These are phyloP conservation scores for Mus spretus DNA, from an alignment of 2,797 vertebrate species.

Conservation along the genomic window DNA sequence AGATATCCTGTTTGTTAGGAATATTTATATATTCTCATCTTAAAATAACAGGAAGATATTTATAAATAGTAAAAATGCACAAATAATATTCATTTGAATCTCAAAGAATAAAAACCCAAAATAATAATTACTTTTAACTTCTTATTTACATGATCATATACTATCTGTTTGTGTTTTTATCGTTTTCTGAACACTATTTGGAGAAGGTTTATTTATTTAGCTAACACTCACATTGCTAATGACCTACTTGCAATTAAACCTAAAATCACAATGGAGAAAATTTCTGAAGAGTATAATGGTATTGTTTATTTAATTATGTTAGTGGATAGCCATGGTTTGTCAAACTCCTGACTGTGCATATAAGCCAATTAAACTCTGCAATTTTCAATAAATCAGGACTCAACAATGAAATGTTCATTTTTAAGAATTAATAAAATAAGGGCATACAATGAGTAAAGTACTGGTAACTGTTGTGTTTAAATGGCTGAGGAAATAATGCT, in stretches of 20 bases:
- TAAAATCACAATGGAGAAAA: background rate
- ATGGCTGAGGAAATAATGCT: background rate
- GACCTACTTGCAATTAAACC: background rate
- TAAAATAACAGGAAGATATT: background rate
- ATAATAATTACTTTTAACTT: background rate
- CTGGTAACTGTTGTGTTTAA: rapidly evolving
- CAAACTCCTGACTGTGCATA: background rate
- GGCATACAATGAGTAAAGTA: rapidly evolving
- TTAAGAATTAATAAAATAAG: background rate
- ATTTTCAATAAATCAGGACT: background rate
- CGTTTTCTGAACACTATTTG: background rate
- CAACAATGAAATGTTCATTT: background rate
- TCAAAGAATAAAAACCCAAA: background rate
- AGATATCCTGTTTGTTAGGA: too few relatives aligned
- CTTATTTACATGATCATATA: background rate
- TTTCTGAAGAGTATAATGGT: background rate
- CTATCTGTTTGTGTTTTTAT: background rate
- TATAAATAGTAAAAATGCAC: background rate
- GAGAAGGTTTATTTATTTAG: background rate
- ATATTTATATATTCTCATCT: background rate
- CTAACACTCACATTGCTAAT: background rate
- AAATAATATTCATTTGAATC: background rate
- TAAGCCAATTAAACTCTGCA: background rate
- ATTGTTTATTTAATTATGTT: background rate
- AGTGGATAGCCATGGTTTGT: background rate